A percentile compares a stretch with the other conserved stretches of the same genome.
Conservation (phyloP, 2,888 invertebrate genomes). For the Mimumesa dahlbomi region DNA sequence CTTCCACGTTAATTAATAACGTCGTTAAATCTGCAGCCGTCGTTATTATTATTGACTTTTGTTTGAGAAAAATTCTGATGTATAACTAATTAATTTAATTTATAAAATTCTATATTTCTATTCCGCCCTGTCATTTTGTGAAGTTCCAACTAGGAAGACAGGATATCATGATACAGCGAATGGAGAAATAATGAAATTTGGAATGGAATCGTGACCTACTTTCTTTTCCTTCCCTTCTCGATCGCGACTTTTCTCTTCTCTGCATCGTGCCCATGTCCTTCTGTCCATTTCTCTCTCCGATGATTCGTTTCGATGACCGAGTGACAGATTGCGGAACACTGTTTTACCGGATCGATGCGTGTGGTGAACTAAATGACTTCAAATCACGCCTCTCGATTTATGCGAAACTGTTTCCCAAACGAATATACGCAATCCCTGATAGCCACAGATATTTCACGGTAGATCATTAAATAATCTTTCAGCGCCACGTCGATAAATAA, state of each 20-base stretch:
- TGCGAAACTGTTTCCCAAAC: not conserved
- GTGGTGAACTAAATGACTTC: not conserved
- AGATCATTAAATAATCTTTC: constrained; percentile 40
- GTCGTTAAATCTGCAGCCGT: too few species aligned
- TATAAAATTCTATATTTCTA: too few species aligned
- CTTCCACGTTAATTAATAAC: too few species aligned
- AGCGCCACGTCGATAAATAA: constrained; percentile 40
- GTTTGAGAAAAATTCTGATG: too few species aligned
- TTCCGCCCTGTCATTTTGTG: too few species aligned
- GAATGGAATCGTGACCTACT: constrained; percentile 66
- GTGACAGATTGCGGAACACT: not conserved
- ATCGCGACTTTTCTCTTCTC: constrained; percentile 72
- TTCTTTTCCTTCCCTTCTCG: constrained; percentile 71
- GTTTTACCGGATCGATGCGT: not conserved
- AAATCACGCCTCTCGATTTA: constrained; percentile 22
- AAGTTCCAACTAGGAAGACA: too few species aligned
- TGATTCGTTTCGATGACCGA: not conserved
- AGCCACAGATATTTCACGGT: constrained; percentile 17
- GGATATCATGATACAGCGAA: too few species aligned
- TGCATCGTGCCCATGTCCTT: constrained; percentile 73
- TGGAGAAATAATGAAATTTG: too few species aligned
- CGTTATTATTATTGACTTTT: too few species aligned
- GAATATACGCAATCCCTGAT: constrained; percentile 8
- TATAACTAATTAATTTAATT: too few species aligned
- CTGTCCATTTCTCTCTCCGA: constrained; percentile 60